Conservation (phyloP, 1,140 invertebrate species). For the Pinna nobilis region DNA sequence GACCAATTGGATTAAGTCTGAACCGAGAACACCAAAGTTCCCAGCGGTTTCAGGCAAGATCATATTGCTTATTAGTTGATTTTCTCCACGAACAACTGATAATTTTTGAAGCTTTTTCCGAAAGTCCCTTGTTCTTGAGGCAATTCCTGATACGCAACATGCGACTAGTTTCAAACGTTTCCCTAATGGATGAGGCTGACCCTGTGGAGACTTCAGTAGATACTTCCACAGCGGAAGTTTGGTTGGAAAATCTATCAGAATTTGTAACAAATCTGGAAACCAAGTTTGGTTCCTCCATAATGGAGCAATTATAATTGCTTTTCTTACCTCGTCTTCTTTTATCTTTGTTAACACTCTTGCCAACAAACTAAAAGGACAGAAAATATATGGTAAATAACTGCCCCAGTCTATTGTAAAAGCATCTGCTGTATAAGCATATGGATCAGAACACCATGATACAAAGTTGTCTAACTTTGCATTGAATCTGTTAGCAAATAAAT, state of each 20-base stretch:
- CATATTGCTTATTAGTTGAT: conserved; percentile 32
- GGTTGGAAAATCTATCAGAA: too few relatives aligned
- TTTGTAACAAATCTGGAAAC: neutral
- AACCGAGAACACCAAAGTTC: conserved; percentile 21
- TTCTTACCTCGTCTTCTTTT: neutral
- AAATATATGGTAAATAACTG: conserved; percentile 3
- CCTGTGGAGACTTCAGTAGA: neutral
- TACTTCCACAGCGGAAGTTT: neutral
- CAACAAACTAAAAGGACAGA: conserved; percentile 19
- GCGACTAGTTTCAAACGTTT: neutral
- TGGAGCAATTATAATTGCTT: neutral
- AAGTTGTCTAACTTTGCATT: too few relatives aligned
- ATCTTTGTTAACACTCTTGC: neutral
- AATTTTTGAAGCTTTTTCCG: neutral
- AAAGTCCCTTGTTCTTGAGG: conserved; percentile 13
- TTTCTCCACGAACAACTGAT: conserved; percentile 19
- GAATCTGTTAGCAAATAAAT: too few relatives aligned
- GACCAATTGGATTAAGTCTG: conserved; percentile 3
- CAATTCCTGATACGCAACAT: conserved; percentile 7
- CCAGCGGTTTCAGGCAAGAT: conserved; percentile 25
- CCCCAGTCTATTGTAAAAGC: neutral
- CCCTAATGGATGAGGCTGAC: neutral
- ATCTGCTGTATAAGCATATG: neutral
- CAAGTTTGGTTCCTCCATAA: conserved; percentile 6
- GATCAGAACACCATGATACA: neutral